Evolutionary conservation across 2,113 vertebrate genomes (phyloP).

Genomic region (Dendropsophus ebraccatus): DNA sequence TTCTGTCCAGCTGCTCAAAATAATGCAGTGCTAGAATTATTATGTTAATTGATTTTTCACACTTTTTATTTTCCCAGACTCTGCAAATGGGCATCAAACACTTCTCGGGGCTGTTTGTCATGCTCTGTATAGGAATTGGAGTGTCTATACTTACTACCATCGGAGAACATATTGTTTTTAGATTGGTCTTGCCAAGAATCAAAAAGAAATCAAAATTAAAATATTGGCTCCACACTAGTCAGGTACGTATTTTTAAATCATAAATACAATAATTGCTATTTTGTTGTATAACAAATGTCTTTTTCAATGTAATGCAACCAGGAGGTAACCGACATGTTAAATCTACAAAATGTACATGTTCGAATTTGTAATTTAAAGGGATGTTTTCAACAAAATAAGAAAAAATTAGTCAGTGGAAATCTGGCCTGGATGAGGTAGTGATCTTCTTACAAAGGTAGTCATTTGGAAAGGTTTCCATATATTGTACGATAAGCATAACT

Average conservation of each 20-base stretch:
- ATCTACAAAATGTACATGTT: background rate
- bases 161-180: constrained; percentile 90
- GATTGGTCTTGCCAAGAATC: constrained; percentile 88
- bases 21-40: constrained; percentile 26
- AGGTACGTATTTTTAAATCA: constrained; percentile 76
- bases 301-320: background rate
- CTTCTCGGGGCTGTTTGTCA: constrained; percentile 96
- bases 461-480: too few relatives aligned
- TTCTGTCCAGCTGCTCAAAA: constrained; percentile 38
- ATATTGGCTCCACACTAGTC: constrained; percentile 97
- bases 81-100: constrained; percentile 98
- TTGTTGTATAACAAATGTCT: background rate
- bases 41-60: constrained; percentile 45
- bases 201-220: constrained; percentile 87
- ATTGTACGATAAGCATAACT: too few relatives aligned
- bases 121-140: constrained; percentile 90
- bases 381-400: background rate
- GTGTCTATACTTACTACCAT: constrained; percentile 92
- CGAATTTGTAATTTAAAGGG: background rate
- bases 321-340: background rate
- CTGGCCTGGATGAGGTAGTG: too few relatives aligned
- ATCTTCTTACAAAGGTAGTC: too few relatives aligned
- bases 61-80: constrained; percentile 75
- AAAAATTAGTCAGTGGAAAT: background rate
- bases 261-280: background rate